Percentiles rank a stretch among this genome's conserved stretches.
Evolutionary conservation across 2,888 invertebrate species (phyloP).

Genomic region (Adelognathus sp.): DNA sequence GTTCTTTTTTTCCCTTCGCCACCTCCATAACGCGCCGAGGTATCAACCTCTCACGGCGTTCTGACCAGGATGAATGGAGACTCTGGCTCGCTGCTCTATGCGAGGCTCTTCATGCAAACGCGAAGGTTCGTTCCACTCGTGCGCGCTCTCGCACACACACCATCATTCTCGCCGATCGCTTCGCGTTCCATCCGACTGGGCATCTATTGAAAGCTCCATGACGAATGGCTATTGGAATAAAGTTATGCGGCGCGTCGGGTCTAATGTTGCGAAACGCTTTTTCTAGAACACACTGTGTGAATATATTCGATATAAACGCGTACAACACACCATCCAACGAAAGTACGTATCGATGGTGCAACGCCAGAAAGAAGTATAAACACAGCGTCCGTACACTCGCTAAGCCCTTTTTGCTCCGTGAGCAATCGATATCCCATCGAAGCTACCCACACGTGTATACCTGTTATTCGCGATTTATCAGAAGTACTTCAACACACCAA

Average conservation of each 20-base stretch:
- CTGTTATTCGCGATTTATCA: not conserved
- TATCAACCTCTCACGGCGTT: constrained; percentile 75
- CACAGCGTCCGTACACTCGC: too few relatives aligned
- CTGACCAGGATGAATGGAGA: constrained; percentile 69
- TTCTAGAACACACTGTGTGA: constrained; percentile 67
- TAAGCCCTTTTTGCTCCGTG: too few relatives aligned
- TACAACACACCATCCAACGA: not conserved
- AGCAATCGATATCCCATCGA: too few relatives aligned
- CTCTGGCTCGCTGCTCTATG: constrained; percentile 6
- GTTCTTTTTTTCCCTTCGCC: too few relatives aligned
- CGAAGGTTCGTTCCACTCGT: constrained; percentile 34
- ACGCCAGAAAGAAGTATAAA: too few relatives aligned
- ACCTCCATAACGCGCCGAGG: constrained; percentile 60
- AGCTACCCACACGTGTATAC: not conserved
- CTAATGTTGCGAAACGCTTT: constrained; percentile 76
- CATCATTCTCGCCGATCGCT: constrained; percentile 48
- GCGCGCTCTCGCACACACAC: not conserved
- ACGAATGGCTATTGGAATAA: constrained; percentile 78
- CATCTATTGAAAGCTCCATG: constrained; percentile 74
- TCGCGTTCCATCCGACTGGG: constrained; percentile 69
- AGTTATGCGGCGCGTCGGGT: constrained; percentile 75
- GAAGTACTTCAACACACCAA: not conserved
- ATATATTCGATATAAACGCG: constrained; percentile 69
- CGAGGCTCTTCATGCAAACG: not conserved
- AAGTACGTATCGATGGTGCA: not conserved